Conservation (phyloP, 1,140 invertebrate species). For the Oncopeltus fasciatus region DNA sequence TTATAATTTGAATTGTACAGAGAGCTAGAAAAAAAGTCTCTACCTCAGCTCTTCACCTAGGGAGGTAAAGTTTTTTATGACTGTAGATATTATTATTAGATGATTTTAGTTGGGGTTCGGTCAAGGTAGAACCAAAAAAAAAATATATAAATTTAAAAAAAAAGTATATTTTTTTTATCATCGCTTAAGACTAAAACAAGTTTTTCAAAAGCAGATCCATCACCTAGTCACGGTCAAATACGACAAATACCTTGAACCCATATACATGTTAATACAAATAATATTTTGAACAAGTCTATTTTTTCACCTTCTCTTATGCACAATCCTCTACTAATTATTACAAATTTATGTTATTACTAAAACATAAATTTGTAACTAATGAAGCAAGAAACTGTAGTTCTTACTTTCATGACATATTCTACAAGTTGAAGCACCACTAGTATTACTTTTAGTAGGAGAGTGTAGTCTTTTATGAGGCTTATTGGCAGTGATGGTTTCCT, state of each 20-base stretch:
- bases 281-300: neutral
- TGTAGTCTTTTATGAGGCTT: neutral
- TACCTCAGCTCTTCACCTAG: no score
- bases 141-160: no score
- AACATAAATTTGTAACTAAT: neutral
- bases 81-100: no score
- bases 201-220: neutral
- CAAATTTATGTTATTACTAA: neutral
- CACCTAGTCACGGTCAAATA: neutral
- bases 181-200: no score
- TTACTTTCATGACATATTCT: conserved; percentile 14
- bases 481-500: neutral
- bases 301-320: neutral
- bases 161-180: no score
- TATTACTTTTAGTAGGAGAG: conserved; percentile 7
- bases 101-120: no score
- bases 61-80: no score
- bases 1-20: no score
- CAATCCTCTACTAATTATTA: neutral
- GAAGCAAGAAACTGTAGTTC: neutral
- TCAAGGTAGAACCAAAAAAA: no score
- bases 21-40: no score
- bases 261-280: neutral
- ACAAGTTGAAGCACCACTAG: conserved; percentile 5
- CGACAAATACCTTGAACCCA: neutral